Base-by-base conservation (phyloP, 1,140 invertebrate genomes). In the Rhopalosiphum maidis region DNA sequence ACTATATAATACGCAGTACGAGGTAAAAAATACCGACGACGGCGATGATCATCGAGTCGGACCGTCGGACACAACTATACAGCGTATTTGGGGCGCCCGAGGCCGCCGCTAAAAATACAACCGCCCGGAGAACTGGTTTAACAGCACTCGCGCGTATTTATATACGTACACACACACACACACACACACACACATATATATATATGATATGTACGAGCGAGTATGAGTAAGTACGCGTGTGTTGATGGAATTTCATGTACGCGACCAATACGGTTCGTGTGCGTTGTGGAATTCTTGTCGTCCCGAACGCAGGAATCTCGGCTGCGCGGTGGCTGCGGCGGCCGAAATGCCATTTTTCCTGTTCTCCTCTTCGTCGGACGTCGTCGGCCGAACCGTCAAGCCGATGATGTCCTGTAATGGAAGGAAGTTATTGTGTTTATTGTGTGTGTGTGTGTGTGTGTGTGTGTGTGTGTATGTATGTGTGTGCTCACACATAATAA, bases 71-170 rank as follows among this genome's bases (percentile, higher is more conserved):
- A 68, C 60, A 15, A n/a, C 60, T 30, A 15, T 30, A 25, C 55
- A 1, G 60, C 60, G 30, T 77, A 77, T 90, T 90, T 46, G 37
- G 54, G 89, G 37, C 89, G 89, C 54, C 37, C 35, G 51, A 41
- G 41, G 41, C 83, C 22, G 23, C 41, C 55, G 89, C 89, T 90
- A 90, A 90, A 90, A 90, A 90, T 90, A 90, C 5, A 60, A 90
- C 54, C 55, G 35, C 54, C 55, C 55, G 51, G 22, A 90, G 89
- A 90, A 90, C 89, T 90, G 89, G 54, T 90, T 90, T 68, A 60
- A 86, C 85, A 46, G 85, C 85, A 77, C 60, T 77, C 60, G 30
- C 15, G 30, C 15, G 43, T 46, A 46, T 46, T 30, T 41, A 2
- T 86, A 85, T 83, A 82, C 35, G 0, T 1, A 82, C 22, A 83